Evolutionary conservation across 2,113 vertebrate genomes (phyloP).

Genomic region (Chionodraco myersi): DNA sequence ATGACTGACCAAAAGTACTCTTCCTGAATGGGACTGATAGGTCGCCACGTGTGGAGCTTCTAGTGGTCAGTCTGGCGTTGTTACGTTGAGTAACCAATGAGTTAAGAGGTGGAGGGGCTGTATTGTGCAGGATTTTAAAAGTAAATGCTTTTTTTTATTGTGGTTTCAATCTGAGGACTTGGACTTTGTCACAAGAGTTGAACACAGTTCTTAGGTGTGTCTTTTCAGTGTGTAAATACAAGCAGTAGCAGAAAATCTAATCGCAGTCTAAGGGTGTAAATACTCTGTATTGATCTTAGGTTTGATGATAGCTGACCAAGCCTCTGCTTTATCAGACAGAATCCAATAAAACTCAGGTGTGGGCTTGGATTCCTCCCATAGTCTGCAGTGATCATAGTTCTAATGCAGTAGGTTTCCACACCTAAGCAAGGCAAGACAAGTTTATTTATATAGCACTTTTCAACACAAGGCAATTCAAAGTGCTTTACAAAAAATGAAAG

Average conservation of each 20-base stretch:
- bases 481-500: too few relatives aligned
- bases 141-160: neutral
- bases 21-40: too few relatives aligned
- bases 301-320: constrained; percentile 24
- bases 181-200: neutral
- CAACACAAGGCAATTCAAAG: too few relatives aligned
- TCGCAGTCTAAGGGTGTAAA: constrained; percentile 25
- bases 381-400: neutral
- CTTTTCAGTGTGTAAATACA: constrained; percentile 8
- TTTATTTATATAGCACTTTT: too few relatives aligned
- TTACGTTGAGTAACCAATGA: too few relatives aligned
- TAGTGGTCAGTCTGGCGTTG: too few relatives aligned
- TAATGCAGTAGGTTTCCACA: neutral
- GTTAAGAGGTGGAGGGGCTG: too few relatives aligned
- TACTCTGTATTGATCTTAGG: constrained; percentile 33
- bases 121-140: neutral
- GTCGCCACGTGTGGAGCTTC: too few relatives aligned
- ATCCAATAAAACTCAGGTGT: constrained; percentile 44
- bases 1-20: too few relatives aligned
- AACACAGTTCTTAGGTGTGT: constrained; percentile 19
- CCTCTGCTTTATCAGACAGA: constrained; percentile 21
- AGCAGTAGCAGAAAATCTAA: constrained; percentile 9
- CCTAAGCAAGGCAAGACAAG: neutral
- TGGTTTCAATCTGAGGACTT: neutral
- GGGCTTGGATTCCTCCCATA: neutral